Conservation (phyloP, 2,888 invertebrate genomes). For the Omphaloscelis lunosa region DNA sequence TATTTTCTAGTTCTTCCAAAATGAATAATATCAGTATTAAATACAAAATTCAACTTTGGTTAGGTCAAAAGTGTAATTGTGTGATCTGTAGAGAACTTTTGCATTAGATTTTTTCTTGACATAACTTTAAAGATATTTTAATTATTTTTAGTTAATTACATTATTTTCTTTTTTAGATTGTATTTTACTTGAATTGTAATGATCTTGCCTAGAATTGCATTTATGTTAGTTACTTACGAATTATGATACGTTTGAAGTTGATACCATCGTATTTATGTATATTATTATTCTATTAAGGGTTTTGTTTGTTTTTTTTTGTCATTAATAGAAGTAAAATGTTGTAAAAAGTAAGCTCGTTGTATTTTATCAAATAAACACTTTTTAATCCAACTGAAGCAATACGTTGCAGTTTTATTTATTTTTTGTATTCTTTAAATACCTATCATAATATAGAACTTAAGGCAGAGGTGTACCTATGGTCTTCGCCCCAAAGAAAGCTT, state of each 20-base stretch:
- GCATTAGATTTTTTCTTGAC: constrained; percentile 84
- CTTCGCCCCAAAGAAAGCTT: too few relatives aligned
- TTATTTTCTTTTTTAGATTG: constrained; percentile 81
- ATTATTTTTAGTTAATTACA: constrained; percentile 75
- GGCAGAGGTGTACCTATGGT: too few relatives aligned
- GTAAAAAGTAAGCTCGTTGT: constrained; percentile 91
- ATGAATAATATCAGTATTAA: constrained; percentile 89
- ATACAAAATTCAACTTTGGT: constrained; percentile 90
- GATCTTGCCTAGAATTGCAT: constrained; percentile 90
- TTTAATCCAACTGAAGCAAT: constrained; percentile 91
- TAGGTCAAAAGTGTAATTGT: constrained; percentile 89
- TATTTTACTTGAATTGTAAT: constrained; percentile 86
- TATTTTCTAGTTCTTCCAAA: constrained; percentile 91
- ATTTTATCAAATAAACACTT: constrained; percentile 91
- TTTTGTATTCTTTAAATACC: constrained; percentile 16
- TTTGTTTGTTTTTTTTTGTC: constrained; percentile 90
- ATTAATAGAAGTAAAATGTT: constrained; percentile 91
- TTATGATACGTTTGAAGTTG: constrained; percentile 88
- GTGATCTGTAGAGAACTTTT: constrained; percentile 89
- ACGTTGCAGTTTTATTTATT: constrained; percentile 84
- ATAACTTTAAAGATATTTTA: constrained; percentile 83
- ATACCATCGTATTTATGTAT: constrained; percentile 90
- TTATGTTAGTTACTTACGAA: constrained; percentile 88
- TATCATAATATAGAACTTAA: background rate
- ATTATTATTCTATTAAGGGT: constrained; percentile 90